phyloP scores from a whole-genome alignment of 2,888 invertebrate species.

The Taphrorychus bicolor region DNA sequence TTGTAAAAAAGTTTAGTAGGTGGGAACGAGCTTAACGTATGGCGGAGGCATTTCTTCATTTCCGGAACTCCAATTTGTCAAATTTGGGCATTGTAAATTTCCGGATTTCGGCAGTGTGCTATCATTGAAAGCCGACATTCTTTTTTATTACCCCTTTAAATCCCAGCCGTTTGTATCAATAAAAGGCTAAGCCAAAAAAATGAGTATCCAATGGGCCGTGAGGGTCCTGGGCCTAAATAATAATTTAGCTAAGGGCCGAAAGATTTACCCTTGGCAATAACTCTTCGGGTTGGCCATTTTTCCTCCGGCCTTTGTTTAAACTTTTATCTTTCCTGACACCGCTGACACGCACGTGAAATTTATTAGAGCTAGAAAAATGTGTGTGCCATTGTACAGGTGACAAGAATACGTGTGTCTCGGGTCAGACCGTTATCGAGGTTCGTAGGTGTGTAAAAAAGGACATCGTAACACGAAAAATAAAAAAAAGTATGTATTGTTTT shows the following conservation, averaged over 20 bases:
- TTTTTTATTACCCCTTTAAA: slow-evolving; percentile 5
- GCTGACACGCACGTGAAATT: slow-evolving; percentile 11
- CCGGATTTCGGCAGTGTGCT: background rate
- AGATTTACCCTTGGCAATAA: slow-evolving; percentile 6
- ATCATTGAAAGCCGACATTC: slow-evolving; percentile 2
- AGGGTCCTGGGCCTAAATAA: background rate
- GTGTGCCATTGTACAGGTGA: slow-evolving; percentile 7
- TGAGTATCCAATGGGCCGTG: slow-evolving; percentile 4
- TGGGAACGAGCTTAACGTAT: background rate
- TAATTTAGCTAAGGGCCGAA: slow-evolving; percentile 8
- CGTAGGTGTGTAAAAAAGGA: background rate
- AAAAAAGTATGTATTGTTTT: too few relatives aligned
- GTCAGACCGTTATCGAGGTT: background rate
- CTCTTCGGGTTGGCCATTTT: slow-evolving; percentile 7
- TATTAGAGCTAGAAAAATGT: slow-evolving; percentile 4
- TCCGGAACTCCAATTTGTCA: background rate
- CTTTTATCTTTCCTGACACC: slow-evolving; percentile 8
- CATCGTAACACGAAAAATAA: too few relatives aligned
- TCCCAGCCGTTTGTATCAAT: slow-evolving; percentile 10
- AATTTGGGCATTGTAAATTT: background rate
- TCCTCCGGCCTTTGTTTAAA: slow-evolving; percentile 8
- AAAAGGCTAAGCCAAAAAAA: slow-evolving; percentile 8
- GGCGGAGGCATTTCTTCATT: background rate
- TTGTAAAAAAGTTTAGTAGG: background rate
- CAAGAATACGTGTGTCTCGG: background rate